These are phyloP conservation scores for Gnatocerus cornutus DNA, from an alignment of 2,888 invertebrate species.

Conservation along the genomic window DNA sequence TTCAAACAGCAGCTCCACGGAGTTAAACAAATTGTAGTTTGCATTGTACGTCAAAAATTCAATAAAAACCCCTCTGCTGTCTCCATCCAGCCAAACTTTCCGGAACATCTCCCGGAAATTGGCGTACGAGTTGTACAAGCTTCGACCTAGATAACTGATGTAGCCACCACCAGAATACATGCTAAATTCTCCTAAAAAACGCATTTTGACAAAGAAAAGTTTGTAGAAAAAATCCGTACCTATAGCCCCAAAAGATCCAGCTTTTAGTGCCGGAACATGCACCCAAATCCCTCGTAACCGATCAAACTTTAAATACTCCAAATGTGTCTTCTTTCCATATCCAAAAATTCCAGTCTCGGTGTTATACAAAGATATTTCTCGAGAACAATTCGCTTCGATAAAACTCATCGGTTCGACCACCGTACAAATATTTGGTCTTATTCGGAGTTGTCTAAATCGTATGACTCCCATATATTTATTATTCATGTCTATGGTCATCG, in stretches of 20 bases:
- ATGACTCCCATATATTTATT: constrained; percentile 61
- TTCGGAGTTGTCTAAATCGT: constrained; percentile 57
- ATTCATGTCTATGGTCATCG: constrained; percentile 59
- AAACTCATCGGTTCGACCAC: constrained; percentile 52
- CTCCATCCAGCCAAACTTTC: constrained; percentile 60
- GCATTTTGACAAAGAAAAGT: background rate
- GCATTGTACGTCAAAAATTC: constrained; percentile 62
- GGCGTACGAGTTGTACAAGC: constrained; percentile 57
- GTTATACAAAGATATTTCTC: constrained; percentile 41
- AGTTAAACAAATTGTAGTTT: constrained; percentile 62
- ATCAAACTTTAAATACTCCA: constrained; percentile 40
- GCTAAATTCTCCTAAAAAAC: constrained; percentile 57
- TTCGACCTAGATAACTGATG: constrained; percentile 60
- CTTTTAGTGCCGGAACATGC: constrained; percentile 43
- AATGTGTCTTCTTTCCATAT: constrained; percentile 45
- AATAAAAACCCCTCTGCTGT: constrained; percentile 58
- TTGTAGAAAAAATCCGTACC: background rate
- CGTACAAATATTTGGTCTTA: constrained; percentile 43
- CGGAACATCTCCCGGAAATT: constrained; percentile 56
- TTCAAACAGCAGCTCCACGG: constrained; percentile 58
- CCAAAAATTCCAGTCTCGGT: constrained; percentile 53
- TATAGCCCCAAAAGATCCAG: constrained; percentile 37
- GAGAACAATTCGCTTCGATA: constrained; percentile 54
- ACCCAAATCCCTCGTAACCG: constrained; percentile 55
- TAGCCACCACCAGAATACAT: constrained; percentile 63